A percentile compares a stretch with the other conserved stretches of the same genome.
phyloP scores from a whole-genome alignment of 2,797 vertebrate genomes.

The Sebastes jordani region DNA sequence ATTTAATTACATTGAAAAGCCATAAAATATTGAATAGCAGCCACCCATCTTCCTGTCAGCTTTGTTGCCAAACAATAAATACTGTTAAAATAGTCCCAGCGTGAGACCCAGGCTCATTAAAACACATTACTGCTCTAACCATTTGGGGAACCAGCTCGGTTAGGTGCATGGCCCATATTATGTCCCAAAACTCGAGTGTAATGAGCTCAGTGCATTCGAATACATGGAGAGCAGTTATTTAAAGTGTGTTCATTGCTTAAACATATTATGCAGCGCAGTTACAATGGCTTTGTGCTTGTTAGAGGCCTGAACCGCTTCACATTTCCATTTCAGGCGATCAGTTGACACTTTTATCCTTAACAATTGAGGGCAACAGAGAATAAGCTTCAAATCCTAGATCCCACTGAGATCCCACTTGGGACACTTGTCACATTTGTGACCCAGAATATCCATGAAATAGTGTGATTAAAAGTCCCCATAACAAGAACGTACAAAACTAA shows the following conservation, averaged over 20 bases:
- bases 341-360: conserved; percentile 12
- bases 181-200: conserved; percentile 10
- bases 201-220: conserved; percentile 22
- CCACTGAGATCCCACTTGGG: neutral
- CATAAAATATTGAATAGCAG: neutral
- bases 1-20: neutral
- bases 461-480: neutral
- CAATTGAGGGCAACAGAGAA: neutral
- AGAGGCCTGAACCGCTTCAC: conserved; percentile 7
- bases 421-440: neutral
- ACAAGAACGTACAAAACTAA: neutral
- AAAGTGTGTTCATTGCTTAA: conserved; percentile 20
- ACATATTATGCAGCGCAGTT: conserved; percentile 18
- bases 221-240: conserved; percentile 25
- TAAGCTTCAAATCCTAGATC: conserved; percentile 1
- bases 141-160: conserved; percentile 15
- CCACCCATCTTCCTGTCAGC: neutral
- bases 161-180: conserved; percentile 25
- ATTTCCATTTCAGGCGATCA: conserved; percentile 38
- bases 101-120: conserved; percentile 14
- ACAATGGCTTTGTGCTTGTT: neutral
- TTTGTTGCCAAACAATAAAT: neutral
- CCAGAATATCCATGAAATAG: neutral
- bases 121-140: conserved; percentile 2
- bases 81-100: neutral